Percentiles rank a stretch among this genome's conserved stretches.
Conservation (phyloP, 2,888 invertebrate species). For the Beris chalybata region DNA sequence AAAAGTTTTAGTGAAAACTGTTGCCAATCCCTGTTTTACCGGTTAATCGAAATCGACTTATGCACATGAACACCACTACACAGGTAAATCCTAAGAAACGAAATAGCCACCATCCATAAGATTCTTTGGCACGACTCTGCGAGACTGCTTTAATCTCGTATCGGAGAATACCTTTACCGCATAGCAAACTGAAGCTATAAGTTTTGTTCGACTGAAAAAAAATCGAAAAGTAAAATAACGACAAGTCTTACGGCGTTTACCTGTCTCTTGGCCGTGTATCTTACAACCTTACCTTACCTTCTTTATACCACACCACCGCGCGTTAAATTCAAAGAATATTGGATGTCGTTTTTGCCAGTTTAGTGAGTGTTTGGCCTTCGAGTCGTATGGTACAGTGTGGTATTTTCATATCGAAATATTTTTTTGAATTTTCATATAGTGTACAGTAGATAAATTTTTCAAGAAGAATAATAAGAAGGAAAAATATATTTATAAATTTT, state of each 20-base stretch:
- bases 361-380: conserved; percentile 57
- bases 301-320: neutral
- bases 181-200: no score
- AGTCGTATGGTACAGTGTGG: conserved; percentile 53
- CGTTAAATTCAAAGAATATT: conserved; percentile 9
- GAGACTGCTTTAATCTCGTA: no score
- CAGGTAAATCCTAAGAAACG: no score
- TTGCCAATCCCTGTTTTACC: no score
- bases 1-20: no score
- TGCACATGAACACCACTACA: no score
- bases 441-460: neutral
- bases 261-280: conserved; percentile 18
- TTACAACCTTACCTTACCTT: conserved; percentile 10
- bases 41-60: no score
- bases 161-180: no score
- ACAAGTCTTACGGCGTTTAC: conserved; percentile 26
- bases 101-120: no score
- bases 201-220: neutral
- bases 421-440: neutral
- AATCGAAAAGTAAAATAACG: neutral
- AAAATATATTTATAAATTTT: no score
- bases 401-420: neutral
- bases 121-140: no score
- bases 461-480: neutral
- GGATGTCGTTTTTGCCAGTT: conserved; percentile 37